Evolutionary conservation across 2,797 vertebrate genomes (phyloP), one percentile per base, ranked within the genome.

Genomic region (Enteromius anoplus): DNA sequence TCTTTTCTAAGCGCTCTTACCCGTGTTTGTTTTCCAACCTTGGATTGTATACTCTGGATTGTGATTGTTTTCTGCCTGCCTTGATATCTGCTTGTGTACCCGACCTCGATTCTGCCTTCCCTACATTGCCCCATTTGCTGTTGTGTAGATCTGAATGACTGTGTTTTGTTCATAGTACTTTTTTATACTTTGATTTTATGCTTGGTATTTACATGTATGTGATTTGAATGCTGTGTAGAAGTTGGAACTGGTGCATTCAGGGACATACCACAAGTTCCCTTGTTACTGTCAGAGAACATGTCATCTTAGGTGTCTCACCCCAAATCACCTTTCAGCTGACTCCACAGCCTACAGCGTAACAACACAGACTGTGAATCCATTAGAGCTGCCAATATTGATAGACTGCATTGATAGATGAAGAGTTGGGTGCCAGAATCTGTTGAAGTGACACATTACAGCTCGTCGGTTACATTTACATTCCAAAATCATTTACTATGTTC

Each of bases 351-450:
- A 51, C 32, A 62, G 47, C 5, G n/a, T 45, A 34, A 80, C 75
- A 77, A 78, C 83, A 68, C 80, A 76, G 23, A 62, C 5, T 19
- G 37, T 29, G 40, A 65, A 80, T 86, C 75, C 69, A 72, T 62
- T 82, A 40, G 47, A n/a, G 68, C 80, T 78, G 64, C 32, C 29
- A 71, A 70, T 85, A 37, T 42, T 45, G 84, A 70, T 40, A 58
- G 69, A 78, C 81, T n/a, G n/a, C n/a, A n/a, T n/a, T n/a, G n/a
- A n/a, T n/a, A 71, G 78, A 55, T 42, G 40, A 62, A 82, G 71
- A 55, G 58, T 23, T 42, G 84, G 55, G 34, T 65, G 71, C 72
- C 42, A 83, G 78, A 81, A 78, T 77, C 64, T 68, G 78, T 87
- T 65, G 78, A 86, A 69, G 64, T 85, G 69, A 85, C 37, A 51